Percentiles rank a stretch among this genome's conserved stretches.
These are phyloP conservation scores for Pholis gunnellus DNA, from an alignment of 2,113 vertebrate genomes.

Conservation along the genomic window DNA sequence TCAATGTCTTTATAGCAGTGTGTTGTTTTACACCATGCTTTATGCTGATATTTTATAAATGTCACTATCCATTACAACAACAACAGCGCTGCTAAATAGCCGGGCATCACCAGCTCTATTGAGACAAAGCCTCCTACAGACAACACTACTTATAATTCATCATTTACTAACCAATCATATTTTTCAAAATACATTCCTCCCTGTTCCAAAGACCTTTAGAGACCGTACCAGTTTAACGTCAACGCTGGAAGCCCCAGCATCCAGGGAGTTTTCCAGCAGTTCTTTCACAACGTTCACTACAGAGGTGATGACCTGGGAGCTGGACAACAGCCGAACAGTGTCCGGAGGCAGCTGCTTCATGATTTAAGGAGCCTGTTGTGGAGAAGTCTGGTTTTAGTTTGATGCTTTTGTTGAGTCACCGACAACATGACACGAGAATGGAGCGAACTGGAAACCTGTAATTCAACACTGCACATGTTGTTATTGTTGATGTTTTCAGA, in stretches of 20 bases:
- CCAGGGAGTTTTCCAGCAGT: slow-evolving; percentile 93
- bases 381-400: neutral
- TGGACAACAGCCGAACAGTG: slow-evolving; percentile 90
- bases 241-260: slow-evolving; percentile 89
- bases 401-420: neutral
- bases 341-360: slow-evolving; percentile 93
- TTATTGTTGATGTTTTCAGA: neutral
- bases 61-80: neutral
- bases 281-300: slow-evolving; percentile 95
- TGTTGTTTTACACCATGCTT: neutral
- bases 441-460: neutral
- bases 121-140: too few species aligned
- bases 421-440: neutral
- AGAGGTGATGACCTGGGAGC: slow-evolving; percentile 94
- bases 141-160: neutral
- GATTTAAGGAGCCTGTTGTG: slow-evolving; percentile 20
- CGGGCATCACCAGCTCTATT: neutral
- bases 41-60: neutral
- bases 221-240: slow-evolving; percentile 91
- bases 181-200: neutral
- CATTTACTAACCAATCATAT: neutral
- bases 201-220: neutral
- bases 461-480: neutral
- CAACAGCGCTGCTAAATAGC: neutral
- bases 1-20: neutral